Base-by-base conservation (phyloP, 2,888 invertebrate genomes). In the Cryptocephalus primarius region DNA sequence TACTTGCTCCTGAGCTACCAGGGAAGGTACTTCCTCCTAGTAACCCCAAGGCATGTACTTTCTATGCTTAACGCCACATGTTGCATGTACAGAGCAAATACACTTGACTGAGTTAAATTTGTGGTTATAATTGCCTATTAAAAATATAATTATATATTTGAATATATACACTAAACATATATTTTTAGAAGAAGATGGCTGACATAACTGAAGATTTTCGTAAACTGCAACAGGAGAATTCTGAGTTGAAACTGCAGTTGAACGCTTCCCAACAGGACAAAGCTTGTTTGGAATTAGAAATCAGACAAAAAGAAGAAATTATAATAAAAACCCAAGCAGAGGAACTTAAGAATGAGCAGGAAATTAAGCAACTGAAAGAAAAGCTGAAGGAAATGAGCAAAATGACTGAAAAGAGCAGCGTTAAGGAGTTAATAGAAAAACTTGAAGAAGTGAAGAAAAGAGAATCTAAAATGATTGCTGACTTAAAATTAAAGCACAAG, bases 361-460 rank as follows among this genome's bases (percentile, higher is more conserved):
- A 67, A 54, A 53, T 65, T n/a, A 62, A 63, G 48, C 56, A 59
- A 39, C 50, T 64, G 32, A 71, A 67, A 48, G 65, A 67, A 12
- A 68, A 69, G 50, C 51, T 73, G 8, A 67, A 71, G 43, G 72
- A 72, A 46, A 72, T 72, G 48, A 55, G 68, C 1, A 67, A 68
- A 49, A 62, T 68, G 6, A 64, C 68, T 12, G 70, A 69, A 51
- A 66, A 66, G 49, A 70, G 68, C 57, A 60, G 70, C 9, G 61
- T 61, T 8, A 70, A 59, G 43, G 60, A 61, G 44, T 52, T 64
- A 42, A 56, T 63, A 50, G 60, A 62, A 13, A 57, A 57, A 9
- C 31, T 64, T 2, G 60, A 62, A 46, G 57, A 56, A 44, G 52
- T 58, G 11, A 60, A 60, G 49, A 53, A 51, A 32, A 55, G 54